Evolutionary conservation across 2,113 vertebrate species (phyloP).

Genomic region (Tonatia bakeri): DNA sequence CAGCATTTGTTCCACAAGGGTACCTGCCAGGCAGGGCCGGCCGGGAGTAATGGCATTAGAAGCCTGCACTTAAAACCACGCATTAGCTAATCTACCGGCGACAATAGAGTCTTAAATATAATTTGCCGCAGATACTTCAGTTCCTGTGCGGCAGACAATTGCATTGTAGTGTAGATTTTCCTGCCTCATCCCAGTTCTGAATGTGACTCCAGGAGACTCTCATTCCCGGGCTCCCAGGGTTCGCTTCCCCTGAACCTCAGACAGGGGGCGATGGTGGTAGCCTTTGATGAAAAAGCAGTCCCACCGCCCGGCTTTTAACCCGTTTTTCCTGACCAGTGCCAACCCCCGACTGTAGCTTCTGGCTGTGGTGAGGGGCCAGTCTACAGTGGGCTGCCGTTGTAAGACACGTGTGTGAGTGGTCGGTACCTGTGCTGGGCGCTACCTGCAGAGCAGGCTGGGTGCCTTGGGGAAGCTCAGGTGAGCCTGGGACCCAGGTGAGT

Average conservation of each 20-base stretch:
- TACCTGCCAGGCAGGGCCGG: constrained; percentile 73
- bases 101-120: constrained; percentile 71
- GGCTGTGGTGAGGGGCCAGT: neutral
- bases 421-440: neutral
- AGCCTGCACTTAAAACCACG: constrained; percentile 67
- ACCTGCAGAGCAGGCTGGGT: rapidly evolving
- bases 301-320: neutral
- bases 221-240: neutral
- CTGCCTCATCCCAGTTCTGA: constrained; percentile 43
- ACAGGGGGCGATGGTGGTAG: neutral
- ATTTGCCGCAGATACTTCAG: constrained; percentile 68
- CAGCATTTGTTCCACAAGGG: constrained; percentile 70
- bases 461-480: neutral
- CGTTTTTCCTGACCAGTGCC: neutral
- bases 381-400: neutral
- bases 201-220: constrained; percentile 24
- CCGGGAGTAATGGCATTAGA: constrained; percentile 73
- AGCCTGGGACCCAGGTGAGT: neutral
- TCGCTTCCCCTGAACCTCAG: neutral
- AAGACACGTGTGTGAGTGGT: rapidly evolving
- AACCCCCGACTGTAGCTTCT: neutral
- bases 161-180: constrained; percentile 53
- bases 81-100: constrained; percentile 68
- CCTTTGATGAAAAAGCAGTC: neutral
- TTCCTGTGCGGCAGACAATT: constrained; percentile 54